A percentile compares a stretch with the other conserved stretches of the same genome.
phyloP scores from a whole-genome alignment of 64 coral and sea anemone species.

The Orbicella faveolata region DNA sequence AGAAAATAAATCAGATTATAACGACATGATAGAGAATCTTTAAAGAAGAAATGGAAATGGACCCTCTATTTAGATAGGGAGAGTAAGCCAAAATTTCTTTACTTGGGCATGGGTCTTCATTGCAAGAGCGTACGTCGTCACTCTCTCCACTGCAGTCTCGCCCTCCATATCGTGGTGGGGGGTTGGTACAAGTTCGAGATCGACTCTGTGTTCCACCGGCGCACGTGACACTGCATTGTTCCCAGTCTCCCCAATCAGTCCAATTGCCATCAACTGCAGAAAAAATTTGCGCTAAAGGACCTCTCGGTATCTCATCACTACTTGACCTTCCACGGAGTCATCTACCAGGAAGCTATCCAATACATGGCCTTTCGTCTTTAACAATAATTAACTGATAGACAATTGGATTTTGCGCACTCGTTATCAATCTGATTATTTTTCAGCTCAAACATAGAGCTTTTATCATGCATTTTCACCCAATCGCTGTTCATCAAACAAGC shows the following conservation, averaged over 20 bases:
- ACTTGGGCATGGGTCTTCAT: constrained; percentile 29
- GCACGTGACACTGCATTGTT: constrained; percentile 33
- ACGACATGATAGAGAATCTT: not conserved
- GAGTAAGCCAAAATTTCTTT: not conserved
- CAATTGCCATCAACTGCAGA: constrained; percentile 45
- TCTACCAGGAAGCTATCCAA: too few relatives aligned
- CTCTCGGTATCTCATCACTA: too few relatives aligned
- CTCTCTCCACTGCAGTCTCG: not conserved
- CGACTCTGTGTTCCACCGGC: constrained; percentile 30
- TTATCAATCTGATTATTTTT: too few relatives aligned
- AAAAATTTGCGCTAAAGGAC: not conserved
- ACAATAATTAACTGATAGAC: too few relatives aligned
- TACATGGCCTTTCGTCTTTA: too few relatives aligned
- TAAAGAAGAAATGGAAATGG: not conserved
- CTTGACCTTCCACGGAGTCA: too few relatives aligned
- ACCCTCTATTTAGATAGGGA: not conserved
- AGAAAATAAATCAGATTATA: not conserved
- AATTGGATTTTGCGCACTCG: too few relatives aligned
- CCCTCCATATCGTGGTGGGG: not conserved
- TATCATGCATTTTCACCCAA: too few relatives aligned
- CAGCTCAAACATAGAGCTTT: too few relatives aligned
- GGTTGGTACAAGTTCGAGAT: constrained; percentile 13
- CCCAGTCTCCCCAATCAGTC: constrained; percentile 33
- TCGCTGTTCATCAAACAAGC: too few relatives aligned
- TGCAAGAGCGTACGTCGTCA: not conserved